These are phyloP conservation scores for Argyresthia albistria DNA, from an alignment of 2,888 invertebrate genomes.

Conservation along the genomic window DNA sequence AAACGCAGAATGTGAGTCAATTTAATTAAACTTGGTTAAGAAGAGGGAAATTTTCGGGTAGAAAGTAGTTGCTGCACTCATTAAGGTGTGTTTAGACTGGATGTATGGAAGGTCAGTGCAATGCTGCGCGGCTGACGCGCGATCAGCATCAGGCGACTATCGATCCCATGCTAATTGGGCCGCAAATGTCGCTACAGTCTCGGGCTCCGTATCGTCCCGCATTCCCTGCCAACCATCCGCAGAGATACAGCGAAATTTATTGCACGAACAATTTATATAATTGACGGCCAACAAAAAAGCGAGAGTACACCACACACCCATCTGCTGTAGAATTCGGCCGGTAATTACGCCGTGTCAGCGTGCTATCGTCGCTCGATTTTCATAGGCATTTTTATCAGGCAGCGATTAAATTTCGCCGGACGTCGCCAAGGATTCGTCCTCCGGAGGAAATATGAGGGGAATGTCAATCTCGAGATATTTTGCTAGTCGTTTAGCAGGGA, in stretches of 20 bases:
- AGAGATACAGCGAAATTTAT: slow-evolving; percentile 69
- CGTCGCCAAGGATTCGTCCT: slow-evolving; percentile 59
- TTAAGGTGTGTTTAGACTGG: slow-evolving; percentile 61
- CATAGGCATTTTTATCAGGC: slow-evolving; percentile 48
- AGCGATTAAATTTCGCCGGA: slow-evolving; percentile 46
- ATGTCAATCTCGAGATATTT: slow-evolving; percentile 68
- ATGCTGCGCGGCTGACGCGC: slow-evolving; percentile 49
- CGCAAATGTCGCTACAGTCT: slow-evolving; percentile 26
- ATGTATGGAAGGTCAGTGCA: slow-evolving; percentile 35
- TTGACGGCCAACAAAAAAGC: slow-evolving; percentile 68
- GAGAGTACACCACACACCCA: slow-evolving; percentile 49
- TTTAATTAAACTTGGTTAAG: no score
- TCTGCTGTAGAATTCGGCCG: slow-evolving; percentile 45
- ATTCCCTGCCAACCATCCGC: slow-evolving; percentile 48
- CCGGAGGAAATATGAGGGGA: slow-evolving; percentile 57
- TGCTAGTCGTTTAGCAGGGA: slow-evolving; percentile 59
- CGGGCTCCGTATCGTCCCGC: slow-evolving; percentile 40
- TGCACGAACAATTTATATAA: slow-evolving; percentile 70
- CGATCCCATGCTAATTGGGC: slow-evolving; percentile 71
- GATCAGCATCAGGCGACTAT: slow-evolving; percentile 64
- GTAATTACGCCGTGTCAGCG: slow-evolving; percentile 55
- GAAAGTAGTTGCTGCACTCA: slow-evolving; percentile 43
- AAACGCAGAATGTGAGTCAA: no score
- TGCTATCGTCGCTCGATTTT: slow-evolving; percentile 34
- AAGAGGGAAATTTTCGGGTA: no score